Percentiles rank a stretch among this genome's conserved stretches.
phyloP scores from a whole-genome alignment of 2,113 vertebrate species.

The Limanda limanda region DNA sequence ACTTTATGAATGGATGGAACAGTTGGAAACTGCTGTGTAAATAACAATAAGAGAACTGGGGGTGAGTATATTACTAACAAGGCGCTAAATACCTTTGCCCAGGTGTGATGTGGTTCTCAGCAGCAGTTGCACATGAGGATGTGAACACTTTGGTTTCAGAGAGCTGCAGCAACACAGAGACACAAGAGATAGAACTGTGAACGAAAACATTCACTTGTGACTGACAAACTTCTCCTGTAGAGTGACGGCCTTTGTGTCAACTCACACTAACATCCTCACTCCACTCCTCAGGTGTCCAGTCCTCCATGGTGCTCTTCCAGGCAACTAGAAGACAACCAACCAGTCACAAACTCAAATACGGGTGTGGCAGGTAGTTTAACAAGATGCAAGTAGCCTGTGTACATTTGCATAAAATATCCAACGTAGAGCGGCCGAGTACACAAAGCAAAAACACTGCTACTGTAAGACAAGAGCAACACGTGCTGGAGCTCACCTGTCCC shows the following conservation, averaged over 20 bases:
- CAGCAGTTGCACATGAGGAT: constrained; percentile 88
- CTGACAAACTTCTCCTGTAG: neutral
- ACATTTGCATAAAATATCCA: neutral
- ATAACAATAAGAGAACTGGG: neutral
- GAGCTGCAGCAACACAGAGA: constrained; percentile 81
- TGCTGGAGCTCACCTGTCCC: constrained; percentile 72
- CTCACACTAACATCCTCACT: constrained; percentile 92
- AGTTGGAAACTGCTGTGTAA: neutral
- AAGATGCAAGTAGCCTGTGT: neutral
- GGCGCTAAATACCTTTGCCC: constrained; percentile 86
- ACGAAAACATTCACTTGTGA: neutral
- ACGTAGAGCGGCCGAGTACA: neutral
- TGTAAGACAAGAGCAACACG: neutral
- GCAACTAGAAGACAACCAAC: constrained; percentile 79
- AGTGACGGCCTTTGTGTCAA: neutral
- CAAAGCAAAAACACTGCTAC: neutral
- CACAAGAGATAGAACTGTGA: neutral
- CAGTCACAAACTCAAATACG: constrained; percentile 7
- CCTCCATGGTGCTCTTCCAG: constrained; percentile 92
- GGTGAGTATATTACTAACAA: neutral
- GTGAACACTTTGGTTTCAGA: constrained; percentile 98
- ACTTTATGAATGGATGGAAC: neutral
- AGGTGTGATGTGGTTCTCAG: constrained; percentile 88
- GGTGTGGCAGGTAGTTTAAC: neutral
- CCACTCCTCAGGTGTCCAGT: constrained; percentile 97